These are phyloP conservation scores for Rhinichthys klamathensis DNA, from an alignment of 2,113 vertebrate genomes.

Conservation along the genomic window DNA sequence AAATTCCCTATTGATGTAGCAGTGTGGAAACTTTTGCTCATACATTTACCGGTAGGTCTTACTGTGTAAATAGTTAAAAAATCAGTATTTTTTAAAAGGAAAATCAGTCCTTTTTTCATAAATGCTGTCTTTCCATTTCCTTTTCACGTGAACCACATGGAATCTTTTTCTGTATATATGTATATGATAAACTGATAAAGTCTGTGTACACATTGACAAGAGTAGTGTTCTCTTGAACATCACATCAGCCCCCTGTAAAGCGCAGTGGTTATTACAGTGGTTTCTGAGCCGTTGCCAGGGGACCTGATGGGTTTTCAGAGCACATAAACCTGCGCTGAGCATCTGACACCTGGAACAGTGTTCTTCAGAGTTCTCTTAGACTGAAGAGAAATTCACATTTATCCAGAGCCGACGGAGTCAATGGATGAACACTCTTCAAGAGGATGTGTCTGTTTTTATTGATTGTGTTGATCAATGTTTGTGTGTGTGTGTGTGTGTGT, in stretches of 20 bases:
- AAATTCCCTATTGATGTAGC: too few species aligned
- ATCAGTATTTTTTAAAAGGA: too few species aligned
- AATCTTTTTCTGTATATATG: not conserved
- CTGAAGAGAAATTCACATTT: not conserved
- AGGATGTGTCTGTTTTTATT: not conserved
- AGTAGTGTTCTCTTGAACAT: not conserved
- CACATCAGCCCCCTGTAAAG: not conserved
- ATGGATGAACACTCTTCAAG: not conserved
- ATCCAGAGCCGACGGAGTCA: not conserved
- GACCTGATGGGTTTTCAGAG: not conserved
- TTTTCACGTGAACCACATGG: not conserved
- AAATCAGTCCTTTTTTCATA: too few species aligned
- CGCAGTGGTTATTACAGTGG: not conserved
- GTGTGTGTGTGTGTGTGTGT: not conserved
- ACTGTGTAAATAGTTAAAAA: too few species aligned
- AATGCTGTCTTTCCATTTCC: not conserved
- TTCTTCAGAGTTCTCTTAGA: not conserved
- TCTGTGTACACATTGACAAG: not conserved
- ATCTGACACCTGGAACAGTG: not conserved
- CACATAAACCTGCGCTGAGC: too few species aligned
- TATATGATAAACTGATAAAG: not conserved
- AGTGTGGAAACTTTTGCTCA: too few species aligned
- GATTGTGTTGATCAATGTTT: not conserved
- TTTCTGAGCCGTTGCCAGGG: not conserved
- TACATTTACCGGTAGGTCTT: too few species aligned